Evolutionary conservation across 2,888 invertebrate genomes (phyloP), one percentile per base, ranked within the genome.

Genomic region (Cantharis flavilabris): DNA sequence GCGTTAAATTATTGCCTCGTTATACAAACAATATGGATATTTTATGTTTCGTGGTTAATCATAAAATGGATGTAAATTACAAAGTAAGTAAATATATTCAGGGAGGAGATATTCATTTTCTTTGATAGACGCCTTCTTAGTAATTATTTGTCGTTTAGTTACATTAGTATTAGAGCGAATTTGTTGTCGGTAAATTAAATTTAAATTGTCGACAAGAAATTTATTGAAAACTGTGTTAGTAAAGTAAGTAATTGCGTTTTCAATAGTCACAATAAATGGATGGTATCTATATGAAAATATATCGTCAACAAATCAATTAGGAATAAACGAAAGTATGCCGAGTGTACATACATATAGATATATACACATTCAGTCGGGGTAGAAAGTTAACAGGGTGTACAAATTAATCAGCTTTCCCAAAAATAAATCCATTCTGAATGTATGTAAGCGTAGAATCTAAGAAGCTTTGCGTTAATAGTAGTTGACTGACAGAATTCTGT

Each of bases 401-500:
- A 74, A 76, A 79, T 79, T 79, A 79, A 76, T 76, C 76, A 75
- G 76, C 75, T 76, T 76, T 75, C 70, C 74, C 49, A 70, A 71
- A 79, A 79, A 79, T 79, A 79, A 79, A 79, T 79, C 79, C 76
- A 76, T 79, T 70, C 63, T 49, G 70, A 76, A 74, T 71, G 74
- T 75, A 69, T 74, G 79, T 72, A 76, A 78, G 72, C 72, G 64
- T 67, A 62, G 71, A 75, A 64, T 71, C 76, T 76, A 79, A 79
- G 75, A 62, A 75, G 79, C 79, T 79, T 79, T 79, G 18, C 73
- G 75, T 78, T 75, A 75, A 69, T 72, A 74, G 72, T 76, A 72
- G 80, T 78, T 84, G 85, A 85, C 84, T 84, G 85, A 84, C 85
- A 84, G 84, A 82, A 83, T 82, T 81, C 83, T 83, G 84, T 84